Base-by-base conservation (phyloP, 2,888 invertebrate genomes). In the Physocephala rufipes region DNA sequence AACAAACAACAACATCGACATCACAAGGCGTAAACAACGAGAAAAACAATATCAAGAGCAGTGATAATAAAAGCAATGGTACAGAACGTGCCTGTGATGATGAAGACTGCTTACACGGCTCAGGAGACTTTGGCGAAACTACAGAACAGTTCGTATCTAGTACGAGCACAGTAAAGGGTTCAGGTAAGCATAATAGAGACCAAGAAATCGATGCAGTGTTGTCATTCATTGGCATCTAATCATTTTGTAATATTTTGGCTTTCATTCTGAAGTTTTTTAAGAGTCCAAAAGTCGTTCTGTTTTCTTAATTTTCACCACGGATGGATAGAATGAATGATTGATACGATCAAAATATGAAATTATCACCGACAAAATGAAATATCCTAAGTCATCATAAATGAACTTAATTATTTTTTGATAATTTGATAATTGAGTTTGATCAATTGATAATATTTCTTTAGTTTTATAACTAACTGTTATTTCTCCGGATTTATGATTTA, bases 21-120 rank as follows among this genome's bases (percentile, higher is more conserved):
- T 36, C 36, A 36, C 36, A 36, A 9, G 9, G 36, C 36, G 9
- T 9, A 36, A 66, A 83, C 83, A 1, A 85, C 81, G 78, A 76
- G 9, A 69, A 76, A 1, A 80, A 80, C 55, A 81, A 79, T 67
- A 74, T 68, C 67, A 83, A 83, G 73, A 83, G 82, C 19, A 84
- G 9, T 9, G 9, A 36, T 9, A 36, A 36, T 9, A 66, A 83
- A 67, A 74, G 70, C 67, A 83, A 83, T 73, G 84, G 82, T 19
- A 84, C 85, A 0, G 85, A 85, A 82, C 89, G 89, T 71, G 90
- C 90, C 0, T 93, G 93, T 81, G 95, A 95, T 78, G 95, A 95
- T 82, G 96, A 96, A 83, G 95, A 96, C 81, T 94, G 94, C 79
- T 89, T 91, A 71, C 92, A 91, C 77, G 95, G 95, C 0, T 94